Evolutionary conservation across 2,797 vertebrate genomes (phyloP).

Genomic region (Pempheris klunzingeri): DNA sequence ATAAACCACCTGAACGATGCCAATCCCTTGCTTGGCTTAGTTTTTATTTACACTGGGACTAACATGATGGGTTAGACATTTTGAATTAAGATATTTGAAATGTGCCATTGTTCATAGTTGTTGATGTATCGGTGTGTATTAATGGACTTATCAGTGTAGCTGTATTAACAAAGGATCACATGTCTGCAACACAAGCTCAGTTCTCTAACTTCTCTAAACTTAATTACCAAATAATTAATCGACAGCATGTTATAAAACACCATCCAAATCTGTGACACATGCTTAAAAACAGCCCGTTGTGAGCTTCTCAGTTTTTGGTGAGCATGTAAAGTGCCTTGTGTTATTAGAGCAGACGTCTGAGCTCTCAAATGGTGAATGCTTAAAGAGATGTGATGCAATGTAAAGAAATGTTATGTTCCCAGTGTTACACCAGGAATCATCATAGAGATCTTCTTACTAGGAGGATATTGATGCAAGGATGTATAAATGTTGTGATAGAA

Average conservation of each 20-base stretch:
- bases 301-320: not conserved
- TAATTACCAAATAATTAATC: no score
- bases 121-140: not conserved
- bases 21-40: conserved; percentile 8
- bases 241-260: not conserved
- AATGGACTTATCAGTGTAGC: not conserved
- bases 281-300: not conserved
- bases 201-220: no score
- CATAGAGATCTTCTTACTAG: no score
- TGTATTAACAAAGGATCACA: not conserved
- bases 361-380: not conserved
- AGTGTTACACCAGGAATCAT: no score
- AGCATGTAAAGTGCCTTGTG: not conserved
- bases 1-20: conserved; percentile 25
- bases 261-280: not conserved
- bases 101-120: not conserved
- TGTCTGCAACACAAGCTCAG: no score
- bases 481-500: not conserved
- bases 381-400: not conserved
- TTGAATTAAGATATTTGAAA: conserved; percentile 26
- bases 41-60: conserved; percentile 6
- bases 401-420: not conserved
- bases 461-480: not conserved
- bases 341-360: not conserved
- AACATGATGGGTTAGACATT: conserved; percentile 12